Evolutionary conservation across 1,140 invertebrate species (phyloP).

Genomic region (Cotesia vestalis): DNA sequence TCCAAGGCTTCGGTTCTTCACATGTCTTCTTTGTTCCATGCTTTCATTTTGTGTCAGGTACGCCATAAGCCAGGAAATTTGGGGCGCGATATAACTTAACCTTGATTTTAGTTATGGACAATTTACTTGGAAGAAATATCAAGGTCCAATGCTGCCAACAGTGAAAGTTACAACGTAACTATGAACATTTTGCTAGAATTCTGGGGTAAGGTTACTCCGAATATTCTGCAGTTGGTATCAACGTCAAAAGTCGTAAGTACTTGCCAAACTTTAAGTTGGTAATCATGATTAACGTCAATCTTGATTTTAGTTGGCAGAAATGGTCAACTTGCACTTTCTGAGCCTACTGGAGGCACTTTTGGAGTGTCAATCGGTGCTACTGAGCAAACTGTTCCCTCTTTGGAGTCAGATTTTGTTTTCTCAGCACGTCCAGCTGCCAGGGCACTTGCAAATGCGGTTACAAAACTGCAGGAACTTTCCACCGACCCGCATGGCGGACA

Average conservation of each 20-base stretch:
- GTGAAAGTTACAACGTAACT: constrained; percentile 76
- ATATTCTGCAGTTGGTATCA: constrained; percentile 90
- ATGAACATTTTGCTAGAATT: constrained; percentile 94
- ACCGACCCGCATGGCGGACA: constrained; percentile 63
- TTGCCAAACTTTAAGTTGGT: constrained; percentile 21
- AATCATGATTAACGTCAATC: constrained; percentile 33
- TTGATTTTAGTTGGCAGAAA: constrained; percentile 85
- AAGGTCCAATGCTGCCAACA: constrained; percentile 71
- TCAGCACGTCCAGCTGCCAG: constrained; percentile 87
- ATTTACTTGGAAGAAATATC: constrained; percentile 95
- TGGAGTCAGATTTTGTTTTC: constrained; percentile 93
- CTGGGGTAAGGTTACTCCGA: constrained; percentile 97
- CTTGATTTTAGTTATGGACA: constrained; percentile 85
- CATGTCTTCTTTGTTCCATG: constrained; percentile 89
- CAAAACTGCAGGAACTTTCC: constrained; percentile 86
- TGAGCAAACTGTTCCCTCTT: constrained; percentile 85
- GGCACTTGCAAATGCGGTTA: constrained; percentile 88
- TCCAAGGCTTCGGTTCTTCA: constrained; percentile 89
- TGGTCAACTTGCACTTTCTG: constrained; percentile 96
- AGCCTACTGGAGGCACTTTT: constrained; percentile 94
- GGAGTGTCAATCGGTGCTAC: constrained; percentile 93
- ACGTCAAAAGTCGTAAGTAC: constrained; percentile 88
- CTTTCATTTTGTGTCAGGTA: constrained; percentile 83
- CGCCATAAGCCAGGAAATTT: neutral
- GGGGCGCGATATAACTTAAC: too few relatives aligned